Evolutionary conservation across 2,113 vertebrate genomes (phyloP).

Genomic region (Zosterops borbonicus): DNA sequence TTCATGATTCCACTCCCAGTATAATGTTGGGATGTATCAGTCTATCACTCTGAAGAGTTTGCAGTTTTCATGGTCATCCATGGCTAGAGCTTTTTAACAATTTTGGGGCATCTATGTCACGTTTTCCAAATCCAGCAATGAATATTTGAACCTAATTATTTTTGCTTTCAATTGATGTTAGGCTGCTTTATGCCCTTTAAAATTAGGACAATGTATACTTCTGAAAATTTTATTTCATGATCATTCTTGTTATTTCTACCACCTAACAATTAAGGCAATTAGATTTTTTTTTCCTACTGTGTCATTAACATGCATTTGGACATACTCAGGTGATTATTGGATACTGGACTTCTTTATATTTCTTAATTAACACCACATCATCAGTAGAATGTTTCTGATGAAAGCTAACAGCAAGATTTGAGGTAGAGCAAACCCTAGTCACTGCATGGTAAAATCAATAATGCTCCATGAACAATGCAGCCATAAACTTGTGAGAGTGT

Average conservation of each 20-base stretch:
- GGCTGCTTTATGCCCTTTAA: background rate
- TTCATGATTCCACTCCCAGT: background rate
- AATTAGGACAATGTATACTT: background rate
- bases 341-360: background rate
- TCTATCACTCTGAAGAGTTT: background rate
- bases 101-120: background rate
- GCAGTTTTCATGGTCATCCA: background rate
- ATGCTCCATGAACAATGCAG: background rate
- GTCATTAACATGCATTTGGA: background rate
- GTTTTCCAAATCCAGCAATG: background rate
- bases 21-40: background rate
- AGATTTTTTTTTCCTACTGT: background rate
- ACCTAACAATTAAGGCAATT: background rate
- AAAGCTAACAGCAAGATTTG: background rate
- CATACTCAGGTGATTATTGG: background rate
- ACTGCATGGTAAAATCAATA: background rate
- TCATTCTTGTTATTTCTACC: background rate
- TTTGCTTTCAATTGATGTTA: background rate
- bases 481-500: background rate
- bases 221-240: background rate
- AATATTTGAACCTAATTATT: background rate
- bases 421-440: background rate
- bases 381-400: background rate
- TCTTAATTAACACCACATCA: background rate
- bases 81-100: background rate